Evolutionary conservation across 2,888 invertebrate species (phyloP).

Genomic region (Diogma glabrata): DNA sequence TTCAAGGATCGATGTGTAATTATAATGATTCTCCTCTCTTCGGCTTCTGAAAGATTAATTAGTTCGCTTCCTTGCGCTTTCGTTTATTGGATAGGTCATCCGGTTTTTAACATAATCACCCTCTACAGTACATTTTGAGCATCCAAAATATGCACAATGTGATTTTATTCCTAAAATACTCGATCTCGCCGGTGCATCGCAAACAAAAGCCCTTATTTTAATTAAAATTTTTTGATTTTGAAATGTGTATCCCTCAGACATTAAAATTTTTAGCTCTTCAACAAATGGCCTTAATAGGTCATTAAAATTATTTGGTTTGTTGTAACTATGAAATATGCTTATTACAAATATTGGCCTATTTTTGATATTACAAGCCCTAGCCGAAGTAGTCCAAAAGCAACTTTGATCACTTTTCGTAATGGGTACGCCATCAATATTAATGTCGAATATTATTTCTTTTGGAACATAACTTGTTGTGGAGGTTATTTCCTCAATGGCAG

Average conservation of each 20-base stretch:
- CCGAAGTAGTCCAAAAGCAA: not conserved
- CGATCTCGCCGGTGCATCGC: slow-evolving; percentile 14
- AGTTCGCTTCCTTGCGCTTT: not conserved
- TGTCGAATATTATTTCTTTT: slow-evolving; percentile 4
- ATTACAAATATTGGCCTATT: not conserved
- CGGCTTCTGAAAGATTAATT: too few relatives aligned
- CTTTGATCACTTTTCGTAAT: slow-evolving; percentile 11
- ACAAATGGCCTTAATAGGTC: slow-evolving; percentile 10
- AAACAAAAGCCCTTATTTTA: slow-evolving; percentile 13
- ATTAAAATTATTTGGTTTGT: not conserved
- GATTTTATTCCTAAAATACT: slow-evolving; percentile 13
- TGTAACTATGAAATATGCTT: slow-evolving; percentile 1
- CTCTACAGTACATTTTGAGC: slow-evolving; percentile 14
- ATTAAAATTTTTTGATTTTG: too few relatives aligned
- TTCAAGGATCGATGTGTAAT: slow-evolving; percentile 16
- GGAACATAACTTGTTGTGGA: not conserved
- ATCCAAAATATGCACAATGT: slow-evolving; percentile 13
- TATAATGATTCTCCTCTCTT: slow-evolving; percentile 19
- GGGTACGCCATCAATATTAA: slow-evolving; percentile 14
- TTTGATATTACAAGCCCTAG: not conserved
- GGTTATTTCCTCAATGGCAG: too few relatives aligned
- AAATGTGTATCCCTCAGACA: too few relatives aligned
- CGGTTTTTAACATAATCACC: slow-evolving; percentile 16
- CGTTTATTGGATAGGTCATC: slow-evolving; percentile 13
- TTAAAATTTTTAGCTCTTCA: too few relatives aligned